Evolutionary conservation across 2,797 vertebrate genomes (phyloP).

Genomic region (Coreius guichenoti): DNA sequence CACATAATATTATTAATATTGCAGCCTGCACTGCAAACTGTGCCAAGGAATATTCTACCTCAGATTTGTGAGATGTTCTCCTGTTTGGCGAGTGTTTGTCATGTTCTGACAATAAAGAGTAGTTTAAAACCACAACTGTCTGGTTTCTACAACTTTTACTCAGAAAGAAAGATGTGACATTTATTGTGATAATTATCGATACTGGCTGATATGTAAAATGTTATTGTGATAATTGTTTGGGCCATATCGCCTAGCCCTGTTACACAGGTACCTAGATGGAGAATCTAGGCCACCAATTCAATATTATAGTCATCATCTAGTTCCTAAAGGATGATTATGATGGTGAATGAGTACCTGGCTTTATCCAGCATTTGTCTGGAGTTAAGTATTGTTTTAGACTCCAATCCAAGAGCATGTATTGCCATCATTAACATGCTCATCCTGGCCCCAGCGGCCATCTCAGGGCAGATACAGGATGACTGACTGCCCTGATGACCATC

Average conservation of each 20-base stretch:
- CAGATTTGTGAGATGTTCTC: neutral
- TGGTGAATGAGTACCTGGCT: neutral
- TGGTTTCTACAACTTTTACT: neutral
- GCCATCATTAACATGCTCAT: conserved; percentile 28
- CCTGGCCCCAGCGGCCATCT: conserved; percentile 6
- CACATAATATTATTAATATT: neutral
- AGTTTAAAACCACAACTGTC: neutral
- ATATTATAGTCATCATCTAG: neutral
- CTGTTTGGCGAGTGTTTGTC: neutral
- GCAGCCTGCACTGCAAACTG: too few species aligned
- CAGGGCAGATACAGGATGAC: neutral
- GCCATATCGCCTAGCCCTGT: neutral
- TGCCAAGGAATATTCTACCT: neutral
- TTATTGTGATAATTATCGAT: neutral
- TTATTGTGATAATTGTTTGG: too few species aligned
- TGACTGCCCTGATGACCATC: conserved; percentile 23
- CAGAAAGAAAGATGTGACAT: neutral
- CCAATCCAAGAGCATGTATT: conserved; percentile 26
- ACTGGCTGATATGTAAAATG: neutral
- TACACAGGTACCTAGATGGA: neutral
- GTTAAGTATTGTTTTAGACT: neutral
- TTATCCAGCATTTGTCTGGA: neutral
- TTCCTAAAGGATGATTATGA: neutral
- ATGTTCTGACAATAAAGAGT: neutral
- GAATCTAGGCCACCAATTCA: neutral